phyloP scores from a whole-genome alignment of 1,140 invertebrate genomes.

The Bombyx mandarina region DNA sequence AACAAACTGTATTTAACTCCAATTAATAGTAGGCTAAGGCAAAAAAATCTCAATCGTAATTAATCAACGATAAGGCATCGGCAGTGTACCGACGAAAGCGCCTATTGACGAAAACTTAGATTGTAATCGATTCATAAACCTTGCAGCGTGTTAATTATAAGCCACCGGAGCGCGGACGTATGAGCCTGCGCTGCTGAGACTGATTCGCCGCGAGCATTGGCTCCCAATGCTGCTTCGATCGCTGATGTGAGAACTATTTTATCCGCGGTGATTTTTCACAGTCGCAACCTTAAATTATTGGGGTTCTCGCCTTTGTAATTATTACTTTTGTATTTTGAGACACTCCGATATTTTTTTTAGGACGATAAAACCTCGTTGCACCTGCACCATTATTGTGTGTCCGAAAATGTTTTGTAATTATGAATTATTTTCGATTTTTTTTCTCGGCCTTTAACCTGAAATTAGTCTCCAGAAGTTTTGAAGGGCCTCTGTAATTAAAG shows the following conservation, averaged over 20 bases:
- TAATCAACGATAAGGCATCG: slow-evolving; percentile 68
- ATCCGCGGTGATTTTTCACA: slow-evolving; percentile 43
- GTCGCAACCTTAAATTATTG: slow-evolving; percentile 43
- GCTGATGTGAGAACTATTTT: slow-evolving; percentile 46
- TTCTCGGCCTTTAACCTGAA: slow-evolving; percentile 7
- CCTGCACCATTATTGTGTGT: too few relatives aligned
- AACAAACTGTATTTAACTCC: slow-evolving; percentile 39
- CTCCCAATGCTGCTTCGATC: slow-evolving; percentile 24
- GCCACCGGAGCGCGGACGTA: slow-evolving; percentile 54
- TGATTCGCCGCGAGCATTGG: slow-evolving; percentile 28
- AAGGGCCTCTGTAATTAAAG: slow-evolving; percentile 20
- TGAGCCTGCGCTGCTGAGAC: slow-evolving; percentile 18
- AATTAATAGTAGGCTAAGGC: slow-evolving; percentile 55
- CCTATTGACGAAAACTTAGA: slow-evolving; percentile 70
- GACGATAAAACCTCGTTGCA: too few relatives aligned
- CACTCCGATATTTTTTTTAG: background rate
- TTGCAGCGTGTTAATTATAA: slow-evolving; percentile 69
- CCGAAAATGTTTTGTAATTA: too few relatives aligned
- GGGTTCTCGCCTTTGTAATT: slow-evolving; percentile 39
- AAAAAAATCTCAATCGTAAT: slow-evolving; percentile 63
- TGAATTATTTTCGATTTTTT: too few relatives aligned
- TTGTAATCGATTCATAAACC: slow-evolving; percentile 69
- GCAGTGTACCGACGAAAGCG: slow-evolving; percentile 49
- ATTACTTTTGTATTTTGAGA: slow-evolving; percentile 29
- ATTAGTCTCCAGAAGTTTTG: slow-evolving; percentile 11